Percentiles rank a stretch among this genome's conserved stretches.
phyloP scores from a whole-genome alignment of 1,140 invertebrate genomes.

The Drosophila orosa region DNA sequence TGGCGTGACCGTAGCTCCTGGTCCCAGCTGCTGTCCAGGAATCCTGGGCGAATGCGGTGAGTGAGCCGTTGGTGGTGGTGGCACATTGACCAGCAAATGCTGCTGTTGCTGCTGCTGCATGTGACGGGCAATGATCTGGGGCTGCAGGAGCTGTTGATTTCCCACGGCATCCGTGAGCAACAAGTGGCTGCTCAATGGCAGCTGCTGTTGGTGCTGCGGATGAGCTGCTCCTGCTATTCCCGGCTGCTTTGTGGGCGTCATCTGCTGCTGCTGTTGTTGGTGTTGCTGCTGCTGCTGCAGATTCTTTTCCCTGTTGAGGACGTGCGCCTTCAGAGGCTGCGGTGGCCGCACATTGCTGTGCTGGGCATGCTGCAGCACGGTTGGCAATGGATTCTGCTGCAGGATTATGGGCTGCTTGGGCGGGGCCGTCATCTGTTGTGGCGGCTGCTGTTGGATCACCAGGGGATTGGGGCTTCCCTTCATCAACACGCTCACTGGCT shows the following conservation, averaged over 20 bases:
- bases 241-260: constrained; percentile 52
- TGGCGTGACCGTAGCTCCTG: constrained; percentile 31
- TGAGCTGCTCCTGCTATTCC: constrained; percentile 6
- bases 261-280: constrained; percentile 42
- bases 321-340: constrained; percentile 76
- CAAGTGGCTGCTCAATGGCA: constrained; percentile 59
- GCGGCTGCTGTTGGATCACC: constrained; percentile 56
- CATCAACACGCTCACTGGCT: constrained; percentile 75
- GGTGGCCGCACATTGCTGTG: constrained; percentile 67
- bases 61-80: constrained; percentile 65
- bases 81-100: constrained; percentile 75
- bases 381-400: constrained; percentile 63
- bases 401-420: constrained; percentile 68
- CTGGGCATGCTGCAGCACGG: constrained; percentile 70
- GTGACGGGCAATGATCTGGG: constrained; percentile 73
- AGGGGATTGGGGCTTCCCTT: constrained; percentile 60
- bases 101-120: constrained; percentile 62
- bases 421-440: constrained; percentile 28
- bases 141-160: constrained; percentile 59
- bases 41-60: constrained; percentile 67
- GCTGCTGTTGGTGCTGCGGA: constrained; percentile 27
- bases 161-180: constrained; percentile 61
- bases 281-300: constrained; percentile 68
- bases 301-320: constrained; percentile 77
- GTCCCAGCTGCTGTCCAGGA: constrained; percentile 26